Conservation (phyloP, 2,888 invertebrate genomes). For the Shargacucullia verbasci region DNA sequence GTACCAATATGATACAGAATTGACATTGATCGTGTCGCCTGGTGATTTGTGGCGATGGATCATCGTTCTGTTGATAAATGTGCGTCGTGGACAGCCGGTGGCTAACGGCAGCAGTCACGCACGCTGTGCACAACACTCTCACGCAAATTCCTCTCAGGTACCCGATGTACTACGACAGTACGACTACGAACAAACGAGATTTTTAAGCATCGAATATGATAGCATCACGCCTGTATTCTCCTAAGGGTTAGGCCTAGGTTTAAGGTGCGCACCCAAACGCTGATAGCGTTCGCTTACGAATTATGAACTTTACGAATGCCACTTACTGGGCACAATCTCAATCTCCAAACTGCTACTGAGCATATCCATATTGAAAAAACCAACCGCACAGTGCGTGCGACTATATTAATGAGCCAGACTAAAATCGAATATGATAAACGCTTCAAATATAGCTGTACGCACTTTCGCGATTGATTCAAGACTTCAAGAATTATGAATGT, state of each 20-base stretch:
- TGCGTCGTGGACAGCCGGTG: conserved; percentile 28
- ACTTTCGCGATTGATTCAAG: conserved; percentile 17
- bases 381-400: no score
- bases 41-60: conserved; percentile 45
- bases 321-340: no score
- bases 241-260: no score
- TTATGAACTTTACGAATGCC: no score
- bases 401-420: no score
- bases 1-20: conserved; percentile 1
- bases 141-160: conserved; percentile 43
- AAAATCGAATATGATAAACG: conserved; percentile 6
- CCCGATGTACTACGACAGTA: conserved; percentile 5
- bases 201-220: conserved; percentile 5
- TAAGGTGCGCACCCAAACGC: no score
- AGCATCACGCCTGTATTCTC: no score
- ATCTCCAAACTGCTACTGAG: no score
- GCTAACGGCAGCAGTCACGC: conserved; percentile 52
- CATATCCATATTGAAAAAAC: no score
- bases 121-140: conserved; percentile 50
- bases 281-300: no score
- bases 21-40: conserved; percentile 24
- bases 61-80: conserved; percentile 48
- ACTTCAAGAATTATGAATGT: neutral
- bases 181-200: conserved; percentile 5
- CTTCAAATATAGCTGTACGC: conserved; percentile 4